phyloP scores from a whole-genome alignment of 2,113 vertebrate genomes.

The Corvus moneduloides region DNA sequence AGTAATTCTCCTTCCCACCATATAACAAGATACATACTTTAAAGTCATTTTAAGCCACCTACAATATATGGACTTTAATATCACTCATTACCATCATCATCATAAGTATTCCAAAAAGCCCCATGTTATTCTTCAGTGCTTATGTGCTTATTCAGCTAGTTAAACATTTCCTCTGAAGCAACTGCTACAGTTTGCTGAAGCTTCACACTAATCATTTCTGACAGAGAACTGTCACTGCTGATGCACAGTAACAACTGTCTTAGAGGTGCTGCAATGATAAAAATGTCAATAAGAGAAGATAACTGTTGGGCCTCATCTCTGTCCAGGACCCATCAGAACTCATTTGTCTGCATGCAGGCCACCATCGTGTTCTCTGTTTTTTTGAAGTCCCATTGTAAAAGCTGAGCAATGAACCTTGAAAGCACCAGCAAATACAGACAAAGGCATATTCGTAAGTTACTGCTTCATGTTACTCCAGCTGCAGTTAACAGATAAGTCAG shows the following conservation, averaged over 20 bases:
- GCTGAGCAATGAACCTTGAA: neutral
- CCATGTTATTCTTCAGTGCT: neutral
- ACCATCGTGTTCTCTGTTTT: neutral
- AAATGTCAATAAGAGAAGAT: neutral
- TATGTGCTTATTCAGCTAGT: neutral
- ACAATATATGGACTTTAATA: neutral
- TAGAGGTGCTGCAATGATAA: neutral
- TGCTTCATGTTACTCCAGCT: neutral
- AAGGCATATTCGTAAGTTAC: neutral
- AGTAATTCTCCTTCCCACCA: neutral
- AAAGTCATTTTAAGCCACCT: neutral
- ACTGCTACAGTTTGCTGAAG: neutral
- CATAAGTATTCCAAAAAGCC: neutral
- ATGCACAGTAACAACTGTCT: neutral
- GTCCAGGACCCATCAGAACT: neutral
- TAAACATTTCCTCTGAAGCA: neutral
- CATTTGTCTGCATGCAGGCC: neutral
- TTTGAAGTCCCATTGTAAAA: neutral
- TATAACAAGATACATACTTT: neutral
- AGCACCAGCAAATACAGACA: neutral
- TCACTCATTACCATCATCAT: accelerated
- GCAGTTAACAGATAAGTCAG: neutral
- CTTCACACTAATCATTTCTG: neutral
- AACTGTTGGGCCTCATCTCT: neutral
- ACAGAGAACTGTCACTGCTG: neutral